Evolutionary conservation across 2,797 vertebrate species (phyloP).

Genomic region (Cetoscarus ocellatus): DNA sequence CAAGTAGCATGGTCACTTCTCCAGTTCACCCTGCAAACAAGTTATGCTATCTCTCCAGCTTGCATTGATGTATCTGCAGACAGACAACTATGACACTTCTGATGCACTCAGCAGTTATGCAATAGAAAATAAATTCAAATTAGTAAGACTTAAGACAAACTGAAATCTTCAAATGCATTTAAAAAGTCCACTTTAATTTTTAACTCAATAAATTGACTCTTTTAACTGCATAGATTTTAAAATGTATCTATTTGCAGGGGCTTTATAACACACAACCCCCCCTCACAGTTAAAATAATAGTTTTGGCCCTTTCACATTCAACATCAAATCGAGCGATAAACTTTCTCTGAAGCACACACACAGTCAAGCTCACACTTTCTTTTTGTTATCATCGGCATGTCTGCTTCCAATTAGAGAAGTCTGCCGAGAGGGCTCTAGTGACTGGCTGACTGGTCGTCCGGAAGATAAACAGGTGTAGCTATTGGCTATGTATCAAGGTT

Average conservation of each 20-base stretch:
- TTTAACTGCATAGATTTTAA: too few relatives aligned
- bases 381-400: conserved; percentile 67
- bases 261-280: conserved; percentile 1
- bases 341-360: conserved; percentile 11
- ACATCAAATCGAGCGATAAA: conserved; percentile 27
- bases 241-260: conserved; percentile 4
- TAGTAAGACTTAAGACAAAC: too few relatives aligned
- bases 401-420: conserved; percentile 79
- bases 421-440: conserved; percentile 63
- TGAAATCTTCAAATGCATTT: too few relatives aligned
- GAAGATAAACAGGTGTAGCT: conserved; percentile 82
- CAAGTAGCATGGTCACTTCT: too few relatives aligned
- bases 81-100: too few relatives aligned
- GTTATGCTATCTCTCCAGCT: too few relatives aligned
- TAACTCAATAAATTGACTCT: too few relatives aligned
- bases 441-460: conserved; percentile 71
- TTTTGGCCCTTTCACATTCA: conserved; percentile 31
- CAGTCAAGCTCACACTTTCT: conserved; percentile 22
- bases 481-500: conserved; percentile 77
- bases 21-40: too few relatives aligned
- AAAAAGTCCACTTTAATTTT: too few relatives aligned
- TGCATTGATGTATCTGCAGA: too few relatives aligned
- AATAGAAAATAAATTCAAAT: too few relatives aligned
- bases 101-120: too few relatives aligned
- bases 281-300: conserved; percentile 25